Conservation (phyloP, 2,888 invertebrate genomes). For the Pyrochroa serraticornis region DNA sequence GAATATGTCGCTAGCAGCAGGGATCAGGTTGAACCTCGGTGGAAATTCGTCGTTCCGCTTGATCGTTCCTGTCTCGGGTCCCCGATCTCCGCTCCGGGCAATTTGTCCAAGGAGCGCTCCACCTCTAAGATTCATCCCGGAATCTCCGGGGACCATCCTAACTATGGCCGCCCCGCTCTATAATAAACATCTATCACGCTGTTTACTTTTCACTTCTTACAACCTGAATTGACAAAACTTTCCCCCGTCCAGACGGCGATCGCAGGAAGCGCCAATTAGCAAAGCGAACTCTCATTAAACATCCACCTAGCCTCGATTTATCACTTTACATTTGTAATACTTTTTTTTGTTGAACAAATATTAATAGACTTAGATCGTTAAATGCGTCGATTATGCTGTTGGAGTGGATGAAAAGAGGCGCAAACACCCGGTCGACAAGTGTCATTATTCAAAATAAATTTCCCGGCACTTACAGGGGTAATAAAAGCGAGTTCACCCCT, state of each 20-base stretch:
- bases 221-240: conserved; percentile 46
- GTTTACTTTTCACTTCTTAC: conserved; percentile 52
- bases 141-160: conserved; percentile 54
- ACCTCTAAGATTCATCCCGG: conserved; percentile 56
- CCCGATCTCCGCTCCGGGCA: conserved; percentile 54
- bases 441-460: conserved; percentile 28
- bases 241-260: conserved; percentile 3
- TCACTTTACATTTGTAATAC: not conserved
- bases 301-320: not conserved
- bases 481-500: conserved; percentile 26
- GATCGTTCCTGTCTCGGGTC: conserved; percentile 41
- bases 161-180: conserved; percentile 55
- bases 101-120: conserved; percentile 58
- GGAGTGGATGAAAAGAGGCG: not conserved
- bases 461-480: conserved; percentile 22
- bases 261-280: not conserved
- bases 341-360: too few species aligned
- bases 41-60: conserved; percentile 29
- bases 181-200: conserved; percentile 58
- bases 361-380: not conserved
- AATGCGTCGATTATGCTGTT: not conserved
- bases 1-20: too few species aligned
- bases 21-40: conserved; percentile 21
- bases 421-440: conserved; percentile 20
- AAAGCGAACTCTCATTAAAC: conserved; percentile 2